Percentiles rank a stretch among this genome's conserved stretches.
Conservation (phyloP, 2,113 vertebrate species). For the Alouatta palliata region DNA sequence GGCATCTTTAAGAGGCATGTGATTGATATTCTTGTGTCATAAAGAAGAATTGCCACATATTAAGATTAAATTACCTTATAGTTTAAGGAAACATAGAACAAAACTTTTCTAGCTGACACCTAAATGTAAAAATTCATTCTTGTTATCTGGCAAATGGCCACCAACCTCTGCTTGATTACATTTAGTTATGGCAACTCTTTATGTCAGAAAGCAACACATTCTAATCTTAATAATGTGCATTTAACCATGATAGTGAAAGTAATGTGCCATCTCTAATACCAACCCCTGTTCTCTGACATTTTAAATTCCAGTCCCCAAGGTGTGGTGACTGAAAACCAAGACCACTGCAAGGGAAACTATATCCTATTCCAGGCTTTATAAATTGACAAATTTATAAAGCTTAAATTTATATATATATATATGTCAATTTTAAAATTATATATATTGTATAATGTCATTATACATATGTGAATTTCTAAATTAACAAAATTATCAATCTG, state of each 20-base stretch:
- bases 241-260: background rate
- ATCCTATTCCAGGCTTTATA: no score
- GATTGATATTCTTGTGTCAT: background rate
- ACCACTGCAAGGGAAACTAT: no score
- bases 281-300: background rate
- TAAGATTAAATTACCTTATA: background rate
- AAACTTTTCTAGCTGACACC: background rate
- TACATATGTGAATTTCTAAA: no score
- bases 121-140: slow-evolving; percentile 12
- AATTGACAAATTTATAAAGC: background rate
- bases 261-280: background rate
- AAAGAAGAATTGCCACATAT: background rate
- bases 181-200: background rate
- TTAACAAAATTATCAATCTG: background rate
- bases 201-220: background rate
- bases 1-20: background rate
- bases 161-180: background rate
- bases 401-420: no score
- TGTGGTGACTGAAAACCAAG: no score
- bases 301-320: no score
- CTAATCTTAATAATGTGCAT: background rate
- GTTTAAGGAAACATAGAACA: slow-evolving; percentile 8
- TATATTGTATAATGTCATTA: no score
- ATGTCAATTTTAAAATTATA: no score
- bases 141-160: background rate